These are phyloP conservation scores for Cercocebus atys DNA, from an alignment of 2,113 vertebrate genomes.

Conservation along the genomic window DNA sequence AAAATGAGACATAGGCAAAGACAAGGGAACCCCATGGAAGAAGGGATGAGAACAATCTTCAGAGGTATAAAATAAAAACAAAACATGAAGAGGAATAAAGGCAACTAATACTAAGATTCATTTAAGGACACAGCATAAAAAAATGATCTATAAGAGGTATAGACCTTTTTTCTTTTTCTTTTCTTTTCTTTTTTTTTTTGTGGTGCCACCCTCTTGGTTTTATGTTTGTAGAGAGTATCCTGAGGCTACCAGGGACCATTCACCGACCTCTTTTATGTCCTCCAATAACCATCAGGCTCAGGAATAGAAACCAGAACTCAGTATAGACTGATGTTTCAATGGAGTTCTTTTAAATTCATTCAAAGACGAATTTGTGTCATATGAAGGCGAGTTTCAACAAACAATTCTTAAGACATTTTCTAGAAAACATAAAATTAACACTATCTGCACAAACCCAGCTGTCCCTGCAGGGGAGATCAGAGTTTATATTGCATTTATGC, in stretches of 20 bases:
- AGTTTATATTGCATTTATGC: background rate
- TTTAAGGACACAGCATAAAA: conserved; percentile 77
- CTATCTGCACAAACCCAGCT: background rate
- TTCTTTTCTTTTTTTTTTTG: no score
- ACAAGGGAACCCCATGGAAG: background rate
- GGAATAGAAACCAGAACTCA: conserved; percentile 76
- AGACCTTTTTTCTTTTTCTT: conserved; percentile 68
- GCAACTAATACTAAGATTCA: conserved; percentile 71
- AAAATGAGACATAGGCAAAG: conserved; percentile 50
- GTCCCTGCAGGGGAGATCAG: conserved; percentile 13
- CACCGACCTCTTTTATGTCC: conserved; percentile 75
- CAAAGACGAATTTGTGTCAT: conserved; percentile 63
- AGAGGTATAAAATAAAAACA: background rate
- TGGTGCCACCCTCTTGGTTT: conserved; percentile 70
- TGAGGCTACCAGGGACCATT: conserved; percentile 66
- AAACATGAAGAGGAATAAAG: conserved; percentile 61
- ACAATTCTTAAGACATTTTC: conserved; percentile 32
- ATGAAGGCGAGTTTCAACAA: conserved; percentile 38
- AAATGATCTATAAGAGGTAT: conserved; percentile 78
- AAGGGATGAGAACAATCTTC: conserved; percentile 30
- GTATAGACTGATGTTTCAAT: conserved; percentile 65
- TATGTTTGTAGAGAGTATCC: conserved; percentile 76
- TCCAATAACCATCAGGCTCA: conserved; percentile 69
- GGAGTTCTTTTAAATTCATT: conserved; percentile 66
- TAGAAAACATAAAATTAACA: conserved; percentile 42